Percentiles rank a stretch among this genome's conserved stretches.
Conservation (phyloP, 1,140 invertebrate species). For the Delia radicum region DNA sequence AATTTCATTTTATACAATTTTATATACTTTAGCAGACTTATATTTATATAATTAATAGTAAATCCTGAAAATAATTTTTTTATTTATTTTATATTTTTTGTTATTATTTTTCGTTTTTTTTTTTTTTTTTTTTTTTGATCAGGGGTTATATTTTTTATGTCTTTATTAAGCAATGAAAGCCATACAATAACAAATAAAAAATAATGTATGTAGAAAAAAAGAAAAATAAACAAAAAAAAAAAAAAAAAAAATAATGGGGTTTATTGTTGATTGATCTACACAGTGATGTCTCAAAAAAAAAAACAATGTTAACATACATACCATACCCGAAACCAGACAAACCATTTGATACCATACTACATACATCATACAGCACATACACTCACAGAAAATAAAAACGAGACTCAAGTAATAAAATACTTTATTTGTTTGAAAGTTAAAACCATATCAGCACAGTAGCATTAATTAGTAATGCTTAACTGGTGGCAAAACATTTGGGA, state of each 20-base stretch:
- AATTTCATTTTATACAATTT: not conserved
- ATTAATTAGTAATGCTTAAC: constrained; percentile 16
- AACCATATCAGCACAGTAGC: constrained; percentile 9
- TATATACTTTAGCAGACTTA: not conserved
- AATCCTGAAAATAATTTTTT: not conserved
- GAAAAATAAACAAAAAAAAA: not conserved
- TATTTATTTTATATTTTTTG: not conserved
- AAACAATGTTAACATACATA: not conserved
- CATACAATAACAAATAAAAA: constrained; percentile 16
- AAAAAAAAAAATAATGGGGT: not conserved
- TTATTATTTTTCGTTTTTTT: not conserved
- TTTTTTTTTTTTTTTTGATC: not conserved
- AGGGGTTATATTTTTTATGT: not conserved
- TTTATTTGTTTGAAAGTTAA: not conserved
- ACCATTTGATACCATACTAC: not conserved
- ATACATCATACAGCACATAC: no score
- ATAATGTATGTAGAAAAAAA: not conserved
- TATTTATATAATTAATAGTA: not conserved
- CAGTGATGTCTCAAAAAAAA: not conserved
- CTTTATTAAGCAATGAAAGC: not conserved
- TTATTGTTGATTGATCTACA: constrained; percentile 21
- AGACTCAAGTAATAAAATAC: constrained; percentile 10
- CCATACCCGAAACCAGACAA: not conserved
- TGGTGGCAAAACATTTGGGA: not conserved
- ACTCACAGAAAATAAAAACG: no score